phyloP scores from a whole-genome alignment of 1,140 invertebrate genomes.

The Mya arenaria region DNA sequence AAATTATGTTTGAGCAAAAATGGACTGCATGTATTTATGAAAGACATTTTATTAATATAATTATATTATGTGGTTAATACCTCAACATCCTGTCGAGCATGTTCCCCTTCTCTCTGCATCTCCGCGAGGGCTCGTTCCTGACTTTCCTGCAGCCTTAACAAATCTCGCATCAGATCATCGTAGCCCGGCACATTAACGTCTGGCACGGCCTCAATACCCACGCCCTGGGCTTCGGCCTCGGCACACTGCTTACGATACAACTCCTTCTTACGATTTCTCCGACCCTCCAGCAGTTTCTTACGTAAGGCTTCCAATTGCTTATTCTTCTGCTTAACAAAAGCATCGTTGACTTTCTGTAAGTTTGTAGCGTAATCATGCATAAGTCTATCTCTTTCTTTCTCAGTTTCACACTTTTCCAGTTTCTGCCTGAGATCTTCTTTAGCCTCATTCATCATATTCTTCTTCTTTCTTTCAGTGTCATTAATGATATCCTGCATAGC shows the following conservation, averaged over 20 bases:
- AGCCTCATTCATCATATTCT: constrained; percentile 62
- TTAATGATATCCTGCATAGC: constrained; percentile 70
- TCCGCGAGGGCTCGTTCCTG: constrained; percentile 72
- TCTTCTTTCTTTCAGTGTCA: constrained; percentile 73
- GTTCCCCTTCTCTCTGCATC: constrained; percentile 58
- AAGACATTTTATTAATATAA: too few species aligned
- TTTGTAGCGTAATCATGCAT: constrained; percentile 75
- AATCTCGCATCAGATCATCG: constrained; percentile 72
- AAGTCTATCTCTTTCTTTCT: constrained; percentile 73
- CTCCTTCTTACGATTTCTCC: constrained; percentile 74
- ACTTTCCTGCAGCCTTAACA: constrained; percentile 65
- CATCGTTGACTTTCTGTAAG: constrained; percentile 72
- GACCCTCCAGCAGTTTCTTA: constrained; percentile 70
- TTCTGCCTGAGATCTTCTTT: constrained; percentile 69
- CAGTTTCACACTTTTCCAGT: constrained; percentile 67
- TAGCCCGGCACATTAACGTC: constrained; percentile 67
- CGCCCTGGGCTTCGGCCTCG: constrained; percentile 70
- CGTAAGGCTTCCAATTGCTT: constrained; percentile 69
- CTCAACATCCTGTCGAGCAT: constrained; percentile 47
- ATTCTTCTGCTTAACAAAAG: constrained; percentile 77
- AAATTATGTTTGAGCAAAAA: background rate
- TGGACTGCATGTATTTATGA: background rate
- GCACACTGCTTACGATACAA: constrained; percentile 72
- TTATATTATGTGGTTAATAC: background rate
- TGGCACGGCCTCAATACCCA: constrained; percentile 71